Percentiles rank a stretch among this genome's conserved stretches.
phyloP scores from a whole-genome alignment of 2,113 vertebrate genomes.

The Sapayoa aenigma region DNA sequence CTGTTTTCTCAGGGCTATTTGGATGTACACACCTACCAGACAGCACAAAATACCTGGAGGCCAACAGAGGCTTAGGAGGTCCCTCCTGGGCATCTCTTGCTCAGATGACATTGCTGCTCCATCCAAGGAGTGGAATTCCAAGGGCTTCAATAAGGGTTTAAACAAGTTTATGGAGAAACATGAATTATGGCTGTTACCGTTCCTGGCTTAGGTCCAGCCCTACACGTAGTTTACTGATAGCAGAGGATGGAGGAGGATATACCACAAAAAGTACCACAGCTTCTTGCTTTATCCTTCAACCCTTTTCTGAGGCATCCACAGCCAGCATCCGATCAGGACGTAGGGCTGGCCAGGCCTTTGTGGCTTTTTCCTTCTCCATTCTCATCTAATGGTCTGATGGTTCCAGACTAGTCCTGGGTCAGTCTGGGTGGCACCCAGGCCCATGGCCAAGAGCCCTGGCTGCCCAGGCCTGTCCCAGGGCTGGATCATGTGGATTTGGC shows the following conservation, averaged over 20 bases:
- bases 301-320: not conserved
- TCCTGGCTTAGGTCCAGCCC: not conserved
- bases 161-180: not conserved
- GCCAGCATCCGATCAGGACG: accelerated
- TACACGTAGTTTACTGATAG: not conserved
- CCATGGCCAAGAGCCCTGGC: not conserved
- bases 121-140: not conserved
- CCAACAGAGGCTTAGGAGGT: not conserved
- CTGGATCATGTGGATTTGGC: not conserved
- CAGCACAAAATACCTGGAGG: not conserved
- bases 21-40: not conserved
- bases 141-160: not conserved
- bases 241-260: not conserved
- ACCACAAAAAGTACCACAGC: not conserved
- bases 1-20: not conserved
- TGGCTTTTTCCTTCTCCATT: not conserved
- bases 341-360: not conserved
- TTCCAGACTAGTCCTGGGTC: not conserved
- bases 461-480: not conserved
- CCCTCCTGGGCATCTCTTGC: not conserved
- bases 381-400: not conserved
- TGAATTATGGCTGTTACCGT: not conserved
- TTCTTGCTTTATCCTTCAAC: not conserved
- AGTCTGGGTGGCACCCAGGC: not conserved
- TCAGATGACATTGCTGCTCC: not conserved